phyloP scores from a whole-genome alignment of 2,797 vertebrate genomes.

The Neostethus bicornis region DNA sequence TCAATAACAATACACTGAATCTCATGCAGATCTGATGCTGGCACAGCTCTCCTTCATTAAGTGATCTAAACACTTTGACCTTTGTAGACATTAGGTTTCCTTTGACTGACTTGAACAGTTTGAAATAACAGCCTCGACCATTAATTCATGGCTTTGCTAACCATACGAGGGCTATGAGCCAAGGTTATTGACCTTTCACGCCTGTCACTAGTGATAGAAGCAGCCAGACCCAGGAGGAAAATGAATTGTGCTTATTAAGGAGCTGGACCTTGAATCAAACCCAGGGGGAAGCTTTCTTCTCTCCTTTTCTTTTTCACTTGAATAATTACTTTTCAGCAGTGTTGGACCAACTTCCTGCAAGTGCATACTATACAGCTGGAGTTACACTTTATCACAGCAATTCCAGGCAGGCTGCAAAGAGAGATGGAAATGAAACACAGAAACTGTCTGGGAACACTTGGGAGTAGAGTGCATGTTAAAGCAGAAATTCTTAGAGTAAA shows the following conservation, averaged over 20 bases:
- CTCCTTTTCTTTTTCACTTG: slow-evolving; percentile 50
- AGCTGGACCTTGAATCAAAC: slow-evolving; percentile 60
- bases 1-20: slow-evolving; percentile 42
- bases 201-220: slow-evolving; percentile 78
- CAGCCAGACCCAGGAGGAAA: slow-evolving; percentile 59
- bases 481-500: slow-evolving; percentile 39
- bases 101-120: slow-evolving; percentile 71
- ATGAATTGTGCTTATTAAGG: slow-evolving; percentile 75
- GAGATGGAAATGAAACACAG: slow-evolving; percentile 38
- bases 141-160: slow-evolving; percentile 80
- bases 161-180: slow-evolving; percentile 77
- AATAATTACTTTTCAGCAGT: slow-evolving; percentile 37
- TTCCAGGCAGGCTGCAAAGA: slow-evolving; percentile 20
- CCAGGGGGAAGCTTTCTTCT: slow-evolving; percentile 47
- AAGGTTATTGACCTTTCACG: slow-evolving; percentile 84
- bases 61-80: slow-evolving; percentile 75
- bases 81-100: slow-evolving; percentile 77
- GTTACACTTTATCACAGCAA: slow-evolving; percentile 33
- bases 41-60: slow-evolving; percentile 66
- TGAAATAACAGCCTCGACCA: slow-evolving; percentile 70
- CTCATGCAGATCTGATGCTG: slow-evolving; percentile 52
- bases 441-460: slow-evolving; percentile 55
- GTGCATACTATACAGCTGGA: slow-evolving; percentile 17
- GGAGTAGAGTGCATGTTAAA: slow-evolving; percentile 49
- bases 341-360: slow-evolving; percentile 51